These are phyloP conservation scores for Achatina immaculata DNA, from an alignment of 1,140 invertebrate species.

Conservation along the genomic window DNA sequence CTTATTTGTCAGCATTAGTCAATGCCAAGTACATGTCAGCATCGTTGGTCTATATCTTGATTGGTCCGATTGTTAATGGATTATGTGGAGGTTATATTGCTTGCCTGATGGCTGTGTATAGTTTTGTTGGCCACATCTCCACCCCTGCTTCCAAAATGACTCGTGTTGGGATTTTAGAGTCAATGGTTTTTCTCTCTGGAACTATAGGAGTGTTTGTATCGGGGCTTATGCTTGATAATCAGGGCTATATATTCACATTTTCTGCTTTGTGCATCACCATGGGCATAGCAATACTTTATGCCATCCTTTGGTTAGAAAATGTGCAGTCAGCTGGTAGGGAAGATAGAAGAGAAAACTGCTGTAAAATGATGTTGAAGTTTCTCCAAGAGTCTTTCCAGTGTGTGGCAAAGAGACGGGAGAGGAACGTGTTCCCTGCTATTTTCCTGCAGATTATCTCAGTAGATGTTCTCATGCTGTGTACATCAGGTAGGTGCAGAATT, in stretches of 20 bases:
- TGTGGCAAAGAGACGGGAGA: conserved; percentile 61
- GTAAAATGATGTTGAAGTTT: conserved; percentile 15
- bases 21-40: conserved; percentile 75
- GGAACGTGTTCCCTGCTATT: conserved; percentile 58
- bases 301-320: conserved; percentile 65
- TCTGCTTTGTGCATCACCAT: conserved; percentile 65
- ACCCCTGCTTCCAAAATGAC: conserved; percentile 84
- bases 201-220: conserved; percentile 70
- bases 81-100: conserved; percentile 88
- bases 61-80: conserved; percentile 70
- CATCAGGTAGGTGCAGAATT: conserved; percentile 46
- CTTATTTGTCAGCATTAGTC: conserved; percentile 81
- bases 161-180: conserved; percentile 85
- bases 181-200: conserved; percentile 72
- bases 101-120: conserved; percentile 90
- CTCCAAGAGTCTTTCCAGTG: conserved; percentile 60
- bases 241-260: conserved; percentile 55
- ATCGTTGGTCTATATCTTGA: conserved; percentile 65
- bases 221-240: conserved; percentile 68
- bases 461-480: conserved; percentile 46
- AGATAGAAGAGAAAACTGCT: conserved; percentile 13
- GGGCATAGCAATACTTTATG: conserved; percentile 66
- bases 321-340: conserved; percentile 33
- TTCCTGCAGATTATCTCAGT: conserved; percentile 59
- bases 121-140: conserved; percentile 89